These are phyloP conservation scores for Mayetiola destructor DNA, from an alignment of 2,888 invertebrate species.

Conservation along the genomic window DNA sequence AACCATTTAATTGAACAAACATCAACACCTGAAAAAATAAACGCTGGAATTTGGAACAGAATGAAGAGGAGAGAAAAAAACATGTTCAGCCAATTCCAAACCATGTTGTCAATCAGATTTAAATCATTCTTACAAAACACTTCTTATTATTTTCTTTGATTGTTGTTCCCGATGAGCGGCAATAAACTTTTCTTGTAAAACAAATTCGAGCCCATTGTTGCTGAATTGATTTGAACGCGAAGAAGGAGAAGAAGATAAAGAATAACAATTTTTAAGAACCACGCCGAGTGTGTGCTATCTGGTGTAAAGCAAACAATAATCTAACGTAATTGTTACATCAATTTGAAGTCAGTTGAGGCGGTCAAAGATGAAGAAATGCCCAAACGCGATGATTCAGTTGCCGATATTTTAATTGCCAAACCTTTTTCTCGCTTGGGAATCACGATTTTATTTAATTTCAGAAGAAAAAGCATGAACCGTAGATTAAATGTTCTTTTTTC, in stretches of 20 bases:
- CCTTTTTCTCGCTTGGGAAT: background rate
- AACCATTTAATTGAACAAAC: background rate
- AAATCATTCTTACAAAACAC: background rate
- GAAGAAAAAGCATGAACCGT: background rate
- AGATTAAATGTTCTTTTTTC: background rate
- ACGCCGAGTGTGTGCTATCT: background rate
- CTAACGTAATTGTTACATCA: conserved; percentile 1
- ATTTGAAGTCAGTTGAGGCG: background rate
- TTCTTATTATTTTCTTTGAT: background rate
- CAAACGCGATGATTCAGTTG: background rate
- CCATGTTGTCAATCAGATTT: background rate
- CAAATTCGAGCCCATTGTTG: background rate
- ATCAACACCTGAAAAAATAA: background rate
- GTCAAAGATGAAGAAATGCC: background rate
- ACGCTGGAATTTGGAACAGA: background rate
- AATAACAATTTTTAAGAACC: too few species aligned
- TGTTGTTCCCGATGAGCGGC: background rate
- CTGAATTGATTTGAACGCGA: background rate
- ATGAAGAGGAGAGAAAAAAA: background rate
- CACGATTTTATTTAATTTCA: background rate
- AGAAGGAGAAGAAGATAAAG: too few species aligned
- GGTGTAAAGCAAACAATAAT: background rate
- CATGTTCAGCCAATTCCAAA: background rate
- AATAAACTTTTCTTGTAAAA: background rate
- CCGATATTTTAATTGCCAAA: background rate